A percentile compares a stretch with the other conserved stretches of the same genome.
Evolutionary conservation across 2,888 invertebrate genomes (phyloP).

Genomic region (Acanthosepion pharaonis): DNA sequence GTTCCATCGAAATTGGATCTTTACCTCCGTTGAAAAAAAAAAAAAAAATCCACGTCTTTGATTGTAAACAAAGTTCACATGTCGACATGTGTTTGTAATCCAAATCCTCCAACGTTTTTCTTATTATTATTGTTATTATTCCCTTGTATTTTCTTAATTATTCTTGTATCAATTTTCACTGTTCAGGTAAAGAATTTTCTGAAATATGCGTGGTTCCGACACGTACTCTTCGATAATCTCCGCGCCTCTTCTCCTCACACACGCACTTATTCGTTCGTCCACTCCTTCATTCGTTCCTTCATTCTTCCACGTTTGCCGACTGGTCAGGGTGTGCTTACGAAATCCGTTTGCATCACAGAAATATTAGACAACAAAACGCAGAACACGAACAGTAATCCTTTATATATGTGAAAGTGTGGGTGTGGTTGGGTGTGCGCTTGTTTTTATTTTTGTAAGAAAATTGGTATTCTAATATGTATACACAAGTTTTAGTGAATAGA

Average conservation of each 20-base stretch:
- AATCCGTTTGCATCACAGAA: conserved; percentile 7
- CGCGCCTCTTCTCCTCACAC: neutral
- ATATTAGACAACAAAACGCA: neutral
- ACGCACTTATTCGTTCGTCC: neutral
- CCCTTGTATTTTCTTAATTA: neutral
- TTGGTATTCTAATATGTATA: neutral
- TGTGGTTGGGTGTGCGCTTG: too few relatives aligned
- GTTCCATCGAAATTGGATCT: neutral
- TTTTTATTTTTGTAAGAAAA: neutral
- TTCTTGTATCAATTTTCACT: neutral
- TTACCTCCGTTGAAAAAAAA: neutral
- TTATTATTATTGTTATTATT: neutral
- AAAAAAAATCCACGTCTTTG: neutral
- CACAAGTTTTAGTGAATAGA: conserved; percentile 14
- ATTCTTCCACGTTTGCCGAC: neutral
- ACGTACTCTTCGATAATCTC: conserved; percentile 15
- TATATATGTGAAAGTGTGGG: neutral
- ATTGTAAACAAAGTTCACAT: conserved; percentile 33
- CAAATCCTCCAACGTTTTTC: neutral
- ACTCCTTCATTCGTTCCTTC: neutral
- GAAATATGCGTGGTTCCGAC: neutral
- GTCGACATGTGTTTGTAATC: conserved; percentile 33
- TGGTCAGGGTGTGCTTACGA: neutral
- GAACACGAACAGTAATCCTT: neutral
- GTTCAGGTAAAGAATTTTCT: neutral